Conservation (phyloP, 2,113 vertebrate species). For the Cyrtonyx montezumae region DNA sequence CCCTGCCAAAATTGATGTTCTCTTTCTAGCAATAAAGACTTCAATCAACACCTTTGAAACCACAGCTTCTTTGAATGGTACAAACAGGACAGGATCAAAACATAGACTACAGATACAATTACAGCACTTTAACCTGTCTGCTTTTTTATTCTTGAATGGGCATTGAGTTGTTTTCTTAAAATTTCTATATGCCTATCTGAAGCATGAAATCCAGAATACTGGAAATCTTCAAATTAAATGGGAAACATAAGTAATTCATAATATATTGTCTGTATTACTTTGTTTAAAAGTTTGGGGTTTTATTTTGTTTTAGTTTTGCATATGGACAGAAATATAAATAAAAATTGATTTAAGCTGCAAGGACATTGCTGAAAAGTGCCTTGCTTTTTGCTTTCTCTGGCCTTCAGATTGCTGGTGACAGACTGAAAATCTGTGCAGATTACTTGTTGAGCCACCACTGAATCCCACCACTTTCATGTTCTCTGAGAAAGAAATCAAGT, state of each 20-base stretch:
- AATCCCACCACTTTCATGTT: neutral
- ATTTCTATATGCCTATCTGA: neutral
- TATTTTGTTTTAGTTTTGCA: neutral
- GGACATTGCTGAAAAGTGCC: neutral
- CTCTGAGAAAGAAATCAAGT: neutral
- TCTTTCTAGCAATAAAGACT: neutral
- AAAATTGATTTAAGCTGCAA: neutral
- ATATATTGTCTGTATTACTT: neutral
- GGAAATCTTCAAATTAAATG: neutral
- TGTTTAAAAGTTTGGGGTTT: neutral
- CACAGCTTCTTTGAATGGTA: neutral
- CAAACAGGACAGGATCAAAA: neutral
- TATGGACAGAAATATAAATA: neutral
- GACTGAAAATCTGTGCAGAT: neutral
- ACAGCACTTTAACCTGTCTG: neutral
- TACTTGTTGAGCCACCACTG: neutral
- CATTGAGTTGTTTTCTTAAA: neutral
- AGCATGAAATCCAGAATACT: neutral
- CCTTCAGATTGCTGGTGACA: neutral
- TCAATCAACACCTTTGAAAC: neutral
- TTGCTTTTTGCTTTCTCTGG: neutral
- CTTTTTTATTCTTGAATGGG: neutral
- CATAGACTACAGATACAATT: neutral
- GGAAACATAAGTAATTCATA: neutral
- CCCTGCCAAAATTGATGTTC: neutral